Conservation (phyloP, 2,888 invertebrate species). For the Apomyelois bistriatella region DNA sequence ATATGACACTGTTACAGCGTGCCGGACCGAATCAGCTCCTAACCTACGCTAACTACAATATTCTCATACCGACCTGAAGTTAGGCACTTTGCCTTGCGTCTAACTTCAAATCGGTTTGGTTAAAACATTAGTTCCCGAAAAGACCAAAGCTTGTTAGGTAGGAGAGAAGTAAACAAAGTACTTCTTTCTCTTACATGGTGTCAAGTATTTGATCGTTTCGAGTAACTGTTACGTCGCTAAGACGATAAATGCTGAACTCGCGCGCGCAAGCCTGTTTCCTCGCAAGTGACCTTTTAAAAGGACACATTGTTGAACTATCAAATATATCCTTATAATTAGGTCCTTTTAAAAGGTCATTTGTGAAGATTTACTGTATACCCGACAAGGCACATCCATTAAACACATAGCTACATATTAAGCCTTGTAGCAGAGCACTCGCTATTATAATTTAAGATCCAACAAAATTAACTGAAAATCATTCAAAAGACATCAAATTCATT, state of each 20-base stretch:
- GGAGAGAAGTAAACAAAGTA: background rate
- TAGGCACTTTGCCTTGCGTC: background rate
- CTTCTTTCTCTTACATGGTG: background rate
- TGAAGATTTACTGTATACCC: background rate
- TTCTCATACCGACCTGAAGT: background rate
- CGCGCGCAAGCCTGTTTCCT: background rate
- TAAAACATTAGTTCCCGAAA: background rate
- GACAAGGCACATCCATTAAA: conserved; percentile 6
- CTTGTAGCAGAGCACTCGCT: background rate
- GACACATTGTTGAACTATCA: background rate
- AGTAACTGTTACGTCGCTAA: background rate
- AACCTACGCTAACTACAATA: conserved; percentile 15
- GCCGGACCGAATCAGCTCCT: conserved; percentile 32
- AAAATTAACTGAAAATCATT: background rate
- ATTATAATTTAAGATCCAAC: background rate
- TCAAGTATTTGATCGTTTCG: background rate
- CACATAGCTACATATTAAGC: conserved; percentile 1
- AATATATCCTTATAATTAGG: background rate
- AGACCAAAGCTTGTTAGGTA: background rate
- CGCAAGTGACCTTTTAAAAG: background rate
- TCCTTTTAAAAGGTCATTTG: background rate
- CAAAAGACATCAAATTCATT: background rate
- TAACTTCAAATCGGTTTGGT: background rate
- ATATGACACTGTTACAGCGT: conserved; percentile 62
- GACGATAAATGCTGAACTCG: background rate